Base-by-base conservation (phyloP, 2,888 invertebrate species). In the Tupiocoris notatus region DNA sequence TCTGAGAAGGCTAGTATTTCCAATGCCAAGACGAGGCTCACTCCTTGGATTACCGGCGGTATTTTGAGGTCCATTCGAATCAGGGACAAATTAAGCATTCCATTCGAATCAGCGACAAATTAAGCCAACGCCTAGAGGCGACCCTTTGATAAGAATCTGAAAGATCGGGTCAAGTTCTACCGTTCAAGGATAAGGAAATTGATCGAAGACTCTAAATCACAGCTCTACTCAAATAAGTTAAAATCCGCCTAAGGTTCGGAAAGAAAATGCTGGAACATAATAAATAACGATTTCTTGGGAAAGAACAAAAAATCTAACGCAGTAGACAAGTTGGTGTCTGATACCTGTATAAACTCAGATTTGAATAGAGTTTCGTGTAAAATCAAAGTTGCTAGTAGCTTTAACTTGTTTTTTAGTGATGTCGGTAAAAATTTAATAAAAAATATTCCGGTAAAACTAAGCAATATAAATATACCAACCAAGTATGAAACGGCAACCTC, bases 21-120 rank as follows among this genome's bases (percentile, higher is more conserved):
- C 21, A 18, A 59, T 21, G 18, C 20, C 59, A 59, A 59, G n/a
- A n/a, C 21, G 17, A 59, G 12, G 21, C 59, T 59, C 21, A 59
- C 59, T n/a, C 59, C 59, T 12, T 59, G 59, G 59, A 59, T 59
- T 18, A 59, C 59, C 9, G 21, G 59, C 59, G 59, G 59, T n/a
- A 59, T 59, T 21, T n/a, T 59, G n/a, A 16, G 21, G 18, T 18
- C 12, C 18, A 59, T 59, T 59, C 18, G 59, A 21, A 21, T 59
- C 9, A 18, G 21, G n/a, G 59, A n/a, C n/a, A n/a, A n/a, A n/a
- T n/a, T n/a, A n/a, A n/a, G n/a, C n/a, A n/a, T n/a, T n/a, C n/a
- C n/a, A n/a, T n/a, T n/a, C n/a, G n/a, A n/a, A n/a, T n/a, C n/a
- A n/a, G n/a, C n/a, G n/a, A 59, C 9, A 59, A 59, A 18, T 18